Evolutionary conservation across 2,113 vertebrate genomes (phyloP).

Genomic region (Oncorhynchus clarkii): DNA sequence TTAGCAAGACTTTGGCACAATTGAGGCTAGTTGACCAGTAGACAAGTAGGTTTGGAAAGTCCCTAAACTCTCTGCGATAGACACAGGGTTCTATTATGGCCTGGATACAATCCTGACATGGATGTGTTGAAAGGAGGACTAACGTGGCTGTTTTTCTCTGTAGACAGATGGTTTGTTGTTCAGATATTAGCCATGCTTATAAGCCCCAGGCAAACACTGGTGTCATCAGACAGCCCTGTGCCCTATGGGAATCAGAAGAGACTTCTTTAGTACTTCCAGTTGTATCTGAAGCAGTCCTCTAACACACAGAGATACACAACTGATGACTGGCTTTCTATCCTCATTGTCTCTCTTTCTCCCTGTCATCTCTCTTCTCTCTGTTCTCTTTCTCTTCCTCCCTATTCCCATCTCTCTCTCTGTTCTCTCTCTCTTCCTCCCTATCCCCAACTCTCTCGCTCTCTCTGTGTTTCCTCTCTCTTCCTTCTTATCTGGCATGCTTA

Average conservation of each 20-base stretch:
- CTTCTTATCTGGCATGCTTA: neutral
- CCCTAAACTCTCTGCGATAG: neutral
- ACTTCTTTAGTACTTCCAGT: constrained; percentile 31
- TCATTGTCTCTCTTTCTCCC: neutral
- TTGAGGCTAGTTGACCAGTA: no score
- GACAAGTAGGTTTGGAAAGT: no score
- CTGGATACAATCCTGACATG: constrained; percentile 24
- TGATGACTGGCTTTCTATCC: neutral
- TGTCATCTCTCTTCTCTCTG: neutral
- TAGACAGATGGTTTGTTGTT: constrained; percentile 68
- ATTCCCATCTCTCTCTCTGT: neutral
- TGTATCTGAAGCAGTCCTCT: neutral
- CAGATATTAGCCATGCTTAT: constrained; percentile 52
- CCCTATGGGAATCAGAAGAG: constrained; percentile 51
- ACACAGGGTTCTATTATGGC: constrained; percentile 48
- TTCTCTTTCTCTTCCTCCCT: neutral
- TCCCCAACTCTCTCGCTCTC: neutral
- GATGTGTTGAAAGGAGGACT: constrained; percentile 31
- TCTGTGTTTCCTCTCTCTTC: neutral
- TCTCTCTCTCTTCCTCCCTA: neutral
- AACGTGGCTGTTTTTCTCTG: constrained; percentile 8
- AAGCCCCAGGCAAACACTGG: constrained; percentile 58
- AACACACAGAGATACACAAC: neutral
- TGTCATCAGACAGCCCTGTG: constrained; percentile 73
- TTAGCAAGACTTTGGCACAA: no score